A percentile compares a stretch with the other conserved stretches of the same genome.
Conservation (phyloP, 2,113 vertebrate genomes). For the Nothoprocta perdicaria region DNA sequence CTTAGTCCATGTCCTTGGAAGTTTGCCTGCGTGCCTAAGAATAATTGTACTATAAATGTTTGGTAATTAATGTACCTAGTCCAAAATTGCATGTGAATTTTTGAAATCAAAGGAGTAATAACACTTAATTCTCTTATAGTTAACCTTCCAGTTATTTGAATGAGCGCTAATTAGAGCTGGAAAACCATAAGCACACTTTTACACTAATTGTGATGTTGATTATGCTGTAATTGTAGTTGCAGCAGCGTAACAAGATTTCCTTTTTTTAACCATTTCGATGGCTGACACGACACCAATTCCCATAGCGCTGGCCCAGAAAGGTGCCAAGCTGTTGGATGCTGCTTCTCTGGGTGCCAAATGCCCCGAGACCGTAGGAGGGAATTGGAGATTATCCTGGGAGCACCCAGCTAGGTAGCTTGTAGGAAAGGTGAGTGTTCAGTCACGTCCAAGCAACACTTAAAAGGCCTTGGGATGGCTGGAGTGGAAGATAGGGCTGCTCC, state of each 20-base stretch:
- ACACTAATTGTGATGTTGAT: conserved; percentile 46
- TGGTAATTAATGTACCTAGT: conserved; percentile 47
- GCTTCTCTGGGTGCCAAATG: background rate
- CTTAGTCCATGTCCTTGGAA: conserved; percentile 33
- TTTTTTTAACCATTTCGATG: conserved; percentile 29
- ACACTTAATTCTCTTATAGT: conserved; percentile 55
- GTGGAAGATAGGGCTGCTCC: background rate
- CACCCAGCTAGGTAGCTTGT: background rate
- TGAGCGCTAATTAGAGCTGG: conserved; percentile 60
- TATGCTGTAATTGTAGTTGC: conserved; percentile 51
- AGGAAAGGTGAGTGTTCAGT: background rate
- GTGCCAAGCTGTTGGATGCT: background rate
- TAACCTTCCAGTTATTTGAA: conserved; percentile 61
- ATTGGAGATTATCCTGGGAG: background rate
- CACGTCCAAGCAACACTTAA: background rate
- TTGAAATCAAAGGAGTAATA: conserved; percentile 64
- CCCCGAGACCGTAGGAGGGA: background rate
- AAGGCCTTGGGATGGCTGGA: background rate
- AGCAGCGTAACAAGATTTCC: conserved; percentile 29
- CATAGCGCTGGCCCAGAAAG: background rate
- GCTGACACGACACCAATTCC: background rate
- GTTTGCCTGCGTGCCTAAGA: conserved; percentile 26
- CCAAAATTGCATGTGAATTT: conserved; percentile 41
- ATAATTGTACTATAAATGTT: conserved; percentile 49
- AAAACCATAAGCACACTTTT: conserved; percentile 50